These are phyloP conservation scores for Frankliniella fusca DNA, from an alignment of 2,888 invertebrate species.

Conservation along the genomic window DNA sequence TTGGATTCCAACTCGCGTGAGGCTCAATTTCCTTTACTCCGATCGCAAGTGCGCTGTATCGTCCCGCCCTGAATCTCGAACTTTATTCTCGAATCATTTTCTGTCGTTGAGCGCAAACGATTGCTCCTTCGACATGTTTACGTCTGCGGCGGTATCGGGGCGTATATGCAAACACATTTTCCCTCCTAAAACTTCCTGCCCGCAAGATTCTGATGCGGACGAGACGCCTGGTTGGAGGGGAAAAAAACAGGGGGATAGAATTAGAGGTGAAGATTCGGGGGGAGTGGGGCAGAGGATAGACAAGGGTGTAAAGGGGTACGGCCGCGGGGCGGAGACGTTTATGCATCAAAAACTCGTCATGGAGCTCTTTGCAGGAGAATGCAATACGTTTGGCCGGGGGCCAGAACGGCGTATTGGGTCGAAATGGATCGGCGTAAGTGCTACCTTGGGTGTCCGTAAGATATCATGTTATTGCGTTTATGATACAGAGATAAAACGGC, in stretches of 20 bases:
- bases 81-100: not conserved
- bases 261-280: too few species aligned
- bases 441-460: not conserved
- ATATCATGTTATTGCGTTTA: too few species aligned
- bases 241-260: not conserved
- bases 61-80: not conserved
- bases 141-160: not conserved
- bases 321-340: not conserved
- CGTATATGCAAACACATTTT: not conserved
- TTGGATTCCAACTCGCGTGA: too few species aligned
- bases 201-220: not conserved
- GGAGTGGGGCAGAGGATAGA: not conserved
- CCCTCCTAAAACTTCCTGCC: not conserved
- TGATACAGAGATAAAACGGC: too few species aligned
- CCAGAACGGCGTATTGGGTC: not conserved
- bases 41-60: not conserved
- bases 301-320: too few species aligned
- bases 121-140: not conserved
- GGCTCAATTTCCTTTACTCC: not conserved
- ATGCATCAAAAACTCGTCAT: not conserved
- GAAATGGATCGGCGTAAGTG: not conserved
- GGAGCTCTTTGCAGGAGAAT: too few species aligned
- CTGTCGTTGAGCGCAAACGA: not conserved
- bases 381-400: not conserved
- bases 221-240: not conserved